Base-by-base conservation (phyloP, 2,797 vertebrate genomes). In the Acanthornis magna region DNA sequence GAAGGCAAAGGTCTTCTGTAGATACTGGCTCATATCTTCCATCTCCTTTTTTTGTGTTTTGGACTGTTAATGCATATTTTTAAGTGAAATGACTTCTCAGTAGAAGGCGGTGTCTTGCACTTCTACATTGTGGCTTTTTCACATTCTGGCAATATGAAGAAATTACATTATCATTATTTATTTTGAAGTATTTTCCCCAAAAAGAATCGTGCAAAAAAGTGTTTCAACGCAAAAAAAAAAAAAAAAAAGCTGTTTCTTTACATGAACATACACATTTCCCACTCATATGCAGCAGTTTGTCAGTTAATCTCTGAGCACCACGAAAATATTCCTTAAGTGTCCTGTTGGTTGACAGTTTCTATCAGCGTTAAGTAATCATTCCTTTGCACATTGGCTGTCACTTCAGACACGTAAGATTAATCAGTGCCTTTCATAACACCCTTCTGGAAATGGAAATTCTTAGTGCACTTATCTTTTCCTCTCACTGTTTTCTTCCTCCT, bases 341-440 rank as follows among this genome's bases (percentile, higher is more conserved):
- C 70, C 73, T 58, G 9, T 50, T 60, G 42, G 47, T 60, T 94
- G 91, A 55, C 82, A 88, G 58, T 51, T 93, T 63, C 73, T 86
- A 16, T 93, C 73, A 63, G 23, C 2, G 5, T 96, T 93, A 86
- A 42, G 54, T 79, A 83, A 29, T 73, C 43, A 58, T 45, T 54
- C 65, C 72, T 89, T 82, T 93, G 89, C 91, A 89, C 95, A 63
- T 45, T 85, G 72, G 8, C 48, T 92, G 79, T 94, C 79, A 73
- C 51, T 89, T 85, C 60, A 85, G 76, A 88, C 66, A 81, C 1
- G 1, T 71, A 48, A 92, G 66, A 89, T 88, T 96, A 91, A 92
- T 75, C 75, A 68, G 38, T 80, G 47, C 66, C 51, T 95, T 95
- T 91, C 9, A 0, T 91, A 93, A 89, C 89, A 85, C 19, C 16